Evolutionary conservation across 2,888 invertebrate genomes (phyloP).

Genomic region (Lasioglossum figueresi): DNA sequence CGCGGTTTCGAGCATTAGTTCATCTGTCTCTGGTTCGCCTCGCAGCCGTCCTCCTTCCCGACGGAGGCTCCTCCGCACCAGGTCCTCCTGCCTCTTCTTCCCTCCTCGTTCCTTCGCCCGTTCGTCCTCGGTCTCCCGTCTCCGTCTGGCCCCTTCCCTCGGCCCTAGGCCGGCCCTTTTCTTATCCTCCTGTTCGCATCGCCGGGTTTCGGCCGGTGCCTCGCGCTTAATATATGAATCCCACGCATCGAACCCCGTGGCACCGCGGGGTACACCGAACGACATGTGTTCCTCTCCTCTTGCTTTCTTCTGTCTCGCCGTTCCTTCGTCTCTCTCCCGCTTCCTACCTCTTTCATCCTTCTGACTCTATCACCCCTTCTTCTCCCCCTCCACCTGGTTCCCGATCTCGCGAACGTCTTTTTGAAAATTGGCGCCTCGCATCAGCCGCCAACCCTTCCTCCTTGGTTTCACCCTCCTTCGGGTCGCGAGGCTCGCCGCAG

Average conservation of each 20-base stretch:
- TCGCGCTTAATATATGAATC: slow-evolving; percentile 82
- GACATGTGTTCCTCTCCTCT: slow-evolving; percentile 82
- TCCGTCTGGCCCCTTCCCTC: slow-evolving; percentile 20
- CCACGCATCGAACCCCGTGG: slow-evolving; percentile 81
- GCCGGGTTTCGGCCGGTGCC: slow-evolving; percentile 72
- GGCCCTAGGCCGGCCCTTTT: slow-evolving; percentile 20
- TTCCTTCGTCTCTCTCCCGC: slow-evolving; percentile 26
- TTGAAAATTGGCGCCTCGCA: slow-evolving; percentile 15
- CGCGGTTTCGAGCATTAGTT: slow-evolving; percentile 81
- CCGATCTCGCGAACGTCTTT: slow-evolving; percentile 16
- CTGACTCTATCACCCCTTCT: not conserved
- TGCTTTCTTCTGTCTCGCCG: slow-evolving; percentile 63
- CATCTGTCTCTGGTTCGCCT: slow-evolving; percentile 81
- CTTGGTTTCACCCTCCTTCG: not conserved
- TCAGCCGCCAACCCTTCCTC: not conserved
- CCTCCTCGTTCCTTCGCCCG: not conserved
- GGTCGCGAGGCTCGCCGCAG: no score
- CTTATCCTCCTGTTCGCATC: slow-evolving; percentile 61
- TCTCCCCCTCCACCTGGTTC: not conserved
- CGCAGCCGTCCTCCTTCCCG: slow-evolving; percentile 74
- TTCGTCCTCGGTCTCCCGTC: slow-evolving; percentile 3
- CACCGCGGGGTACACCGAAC: slow-evolving; percentile 82
- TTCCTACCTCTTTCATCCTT: not conserved
- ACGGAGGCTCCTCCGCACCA: slow-evolving; percentile 67
- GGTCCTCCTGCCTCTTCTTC: slow-evolving; percentile 57